Evolutionary conservation across 2,113 vertebrate species (phyloP).

Genomic region (Vidua macroura): DNA sequence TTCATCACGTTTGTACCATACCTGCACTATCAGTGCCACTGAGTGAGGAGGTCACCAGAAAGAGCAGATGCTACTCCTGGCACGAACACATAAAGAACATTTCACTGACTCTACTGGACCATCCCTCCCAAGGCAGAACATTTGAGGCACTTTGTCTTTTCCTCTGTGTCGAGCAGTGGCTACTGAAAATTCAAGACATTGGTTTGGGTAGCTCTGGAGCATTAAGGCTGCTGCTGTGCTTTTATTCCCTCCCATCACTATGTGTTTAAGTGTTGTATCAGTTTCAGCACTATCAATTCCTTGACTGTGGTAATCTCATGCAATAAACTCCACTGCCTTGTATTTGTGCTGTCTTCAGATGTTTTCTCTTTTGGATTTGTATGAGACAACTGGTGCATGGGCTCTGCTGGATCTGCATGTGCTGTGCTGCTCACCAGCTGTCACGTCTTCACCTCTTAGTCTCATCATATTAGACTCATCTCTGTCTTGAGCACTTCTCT

Average conservation of each 20-base stretch:
- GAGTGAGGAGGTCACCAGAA: not conserved
- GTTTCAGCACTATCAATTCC: not conserved
- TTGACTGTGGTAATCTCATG: not conserved
- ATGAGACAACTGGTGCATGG: not conserved
- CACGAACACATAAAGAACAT: not conserved
- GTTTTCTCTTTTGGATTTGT: not conserved
- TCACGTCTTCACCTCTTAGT: not conserved
- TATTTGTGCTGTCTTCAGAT: not conserved
- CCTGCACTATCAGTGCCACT: not conserved
- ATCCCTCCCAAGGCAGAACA: not conserved
- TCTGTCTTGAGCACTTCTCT: not conserved
- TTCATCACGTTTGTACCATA: rapidly evolving
- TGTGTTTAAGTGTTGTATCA: not conserved
- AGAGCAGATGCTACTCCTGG: not conserved
- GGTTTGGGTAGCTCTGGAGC: not conserved
- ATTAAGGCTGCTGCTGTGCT: not conserved
- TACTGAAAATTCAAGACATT: not conserved
- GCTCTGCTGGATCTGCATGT: not conserved
- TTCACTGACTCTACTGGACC: not conserved
- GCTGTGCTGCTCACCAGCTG: rapidly evolving
- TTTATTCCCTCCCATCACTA: not conserved
- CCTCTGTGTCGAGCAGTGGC: not conserved
- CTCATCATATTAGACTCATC: not conserved
- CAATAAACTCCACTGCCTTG: not conserved
- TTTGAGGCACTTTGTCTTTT: not conserved